These are phyloP conservation scores for Eurois occulta DNA, from an alignment of 2,888 invertebrate genomes.

Conservation along the genomic window DNA sequence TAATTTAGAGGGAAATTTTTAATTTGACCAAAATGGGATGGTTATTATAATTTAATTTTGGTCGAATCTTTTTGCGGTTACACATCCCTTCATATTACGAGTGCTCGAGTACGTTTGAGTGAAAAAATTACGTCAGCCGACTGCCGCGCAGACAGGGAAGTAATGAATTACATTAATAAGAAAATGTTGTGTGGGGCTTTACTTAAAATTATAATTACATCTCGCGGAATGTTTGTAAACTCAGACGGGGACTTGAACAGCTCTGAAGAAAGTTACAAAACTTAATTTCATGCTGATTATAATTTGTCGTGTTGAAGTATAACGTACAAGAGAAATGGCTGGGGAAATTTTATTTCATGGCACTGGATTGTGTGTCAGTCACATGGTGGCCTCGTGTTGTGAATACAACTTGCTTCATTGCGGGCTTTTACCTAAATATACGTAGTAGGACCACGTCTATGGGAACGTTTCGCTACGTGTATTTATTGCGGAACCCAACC, in stretches of 20 bases:
- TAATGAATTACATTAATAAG: constrained; percentile 60
- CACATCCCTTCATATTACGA: constrained; percentile 23
- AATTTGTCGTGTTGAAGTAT: constrained; percentile 62
- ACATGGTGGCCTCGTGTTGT: constrained; percentile 56
- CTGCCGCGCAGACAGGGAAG: constrained; percentile 36
- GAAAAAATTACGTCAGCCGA: constrained; percentile 49
- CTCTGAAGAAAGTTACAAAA: constrained; percentile 61
- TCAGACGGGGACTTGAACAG: constrained; percentile 48
- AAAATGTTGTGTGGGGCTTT: constrained; percentile 49
- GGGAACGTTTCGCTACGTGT: constrained; percentile 6
- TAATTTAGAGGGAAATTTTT: constrained; percentile 45
- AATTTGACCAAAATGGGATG: constrained; percentile 44
- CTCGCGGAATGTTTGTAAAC: constrained; percentile 53
- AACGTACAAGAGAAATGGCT: constrained; percentile 60
- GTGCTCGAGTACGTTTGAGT: constrained; percentile 24
- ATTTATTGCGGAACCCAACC: constrained; percentile 33
- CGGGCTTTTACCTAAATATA: constrained; percentile 43
- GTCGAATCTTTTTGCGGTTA: constrained; percentile 37
- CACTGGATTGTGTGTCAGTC: constrained; percentile 62
- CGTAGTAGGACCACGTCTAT: constrained; percentile 25
- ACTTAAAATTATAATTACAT: constrained; percentile 61
- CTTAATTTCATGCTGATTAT: constrained; percentile 68
- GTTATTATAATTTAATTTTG: constrained; percentile 56
- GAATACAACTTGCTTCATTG: constrained; percentile 65
- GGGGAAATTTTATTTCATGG: constrained; percentile 67